Evolutionary conservation across 2,113 vertebrate species (phyloP), one percentile per base, ranked within the genome.

Genomic region (Tenrec ecaudatus): DNA sequence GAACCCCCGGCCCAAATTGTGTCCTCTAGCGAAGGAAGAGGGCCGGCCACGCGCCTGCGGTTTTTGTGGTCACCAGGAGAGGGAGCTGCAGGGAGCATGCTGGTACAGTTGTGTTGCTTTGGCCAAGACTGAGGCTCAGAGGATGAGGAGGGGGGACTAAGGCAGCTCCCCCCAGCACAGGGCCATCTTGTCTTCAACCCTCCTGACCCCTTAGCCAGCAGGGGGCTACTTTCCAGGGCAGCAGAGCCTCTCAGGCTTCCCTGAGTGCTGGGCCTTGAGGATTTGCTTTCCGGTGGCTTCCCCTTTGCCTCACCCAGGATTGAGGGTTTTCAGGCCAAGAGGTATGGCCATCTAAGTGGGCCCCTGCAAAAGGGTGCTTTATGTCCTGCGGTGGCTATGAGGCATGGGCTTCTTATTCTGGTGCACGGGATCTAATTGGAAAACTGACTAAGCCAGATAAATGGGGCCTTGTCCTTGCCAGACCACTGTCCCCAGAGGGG

Each of bases 51-150:
- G 85, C 20, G 43, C 71, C 43, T 81, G 75, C 36, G 77, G 79
- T 76, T 90, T 78, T 90, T 40, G 12, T 88, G 27, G 10, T 22
- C 31, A 87, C 82, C 95, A 91, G 90, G 77, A 97, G 95, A 85
- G 87, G 85, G 90, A 68, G 79, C 78, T 43, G 40, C 20, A 83
- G 79, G 64, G 76, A 80, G 40, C 40, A 40, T 40, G 29, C 29
- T 82, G 25, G 14, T 40, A 2, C 12, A 57, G 62, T 31, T 31
- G 6, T n/a, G 19, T 75, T 75, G 58, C 36, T 79, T 31, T 92
- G 84, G 78, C 38, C n/a, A 33, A 69, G 14, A 20, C 19, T 5
- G 83, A 86, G 68, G 36, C 73, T 57, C 57, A 73, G 1, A 19
- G 60, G 19, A 17, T 23, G 25, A 79, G 25, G 25, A 79, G 25